Conservation (phyloP, 1,140 invertebrate genomes). For the Coelopa frigida region DNA sequence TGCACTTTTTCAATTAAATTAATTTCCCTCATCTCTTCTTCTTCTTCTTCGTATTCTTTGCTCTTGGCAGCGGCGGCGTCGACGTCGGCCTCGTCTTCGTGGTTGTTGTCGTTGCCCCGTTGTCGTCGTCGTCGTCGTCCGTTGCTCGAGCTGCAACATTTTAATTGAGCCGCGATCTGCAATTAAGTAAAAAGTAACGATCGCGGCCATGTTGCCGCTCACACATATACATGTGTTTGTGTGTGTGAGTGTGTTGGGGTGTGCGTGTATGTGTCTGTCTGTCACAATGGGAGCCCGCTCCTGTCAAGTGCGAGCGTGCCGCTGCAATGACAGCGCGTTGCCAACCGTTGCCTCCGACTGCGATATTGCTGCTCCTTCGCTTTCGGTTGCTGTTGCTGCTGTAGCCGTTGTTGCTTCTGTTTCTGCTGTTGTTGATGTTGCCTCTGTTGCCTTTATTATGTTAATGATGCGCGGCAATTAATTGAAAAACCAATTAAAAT, state of each 20-base stretch:
- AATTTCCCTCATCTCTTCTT: neutral
- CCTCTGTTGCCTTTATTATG: neutral
- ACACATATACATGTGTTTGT: neutral
- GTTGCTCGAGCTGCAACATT: constrained; percentile 5
- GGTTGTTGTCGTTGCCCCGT: neutral
- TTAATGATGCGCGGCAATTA: too few relatives aligned
- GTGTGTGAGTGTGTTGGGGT: neutral
- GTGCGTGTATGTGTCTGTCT: neutral
- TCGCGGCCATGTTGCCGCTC: neutral
- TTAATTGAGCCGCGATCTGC: constrained; percentile 4
- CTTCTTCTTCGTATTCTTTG: too few relatives aligned
- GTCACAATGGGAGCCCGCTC: neutral
- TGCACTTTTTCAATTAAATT: too few relatives aligned
- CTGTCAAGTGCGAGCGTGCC: neutral
- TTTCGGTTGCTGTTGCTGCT: constrained; percentile 1
- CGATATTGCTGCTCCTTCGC: constrained; percentile 6
- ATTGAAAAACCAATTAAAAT: too few relatives aligned
- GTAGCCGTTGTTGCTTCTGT: constrained; percentile 11
- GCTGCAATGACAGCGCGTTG: neutral
- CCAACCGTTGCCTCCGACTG: neutral
- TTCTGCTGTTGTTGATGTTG: constrained; percentile 4
- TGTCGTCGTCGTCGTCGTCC: constrained; percentile 11
- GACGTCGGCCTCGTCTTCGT: neutral
- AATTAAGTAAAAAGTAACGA: constrained; percentile 3
- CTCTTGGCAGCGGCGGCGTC: too few relatives aligned